Base-by-base conservation (phyloP, 2,113 vertebrate species). In the Camelus bactrianus region DNA sequence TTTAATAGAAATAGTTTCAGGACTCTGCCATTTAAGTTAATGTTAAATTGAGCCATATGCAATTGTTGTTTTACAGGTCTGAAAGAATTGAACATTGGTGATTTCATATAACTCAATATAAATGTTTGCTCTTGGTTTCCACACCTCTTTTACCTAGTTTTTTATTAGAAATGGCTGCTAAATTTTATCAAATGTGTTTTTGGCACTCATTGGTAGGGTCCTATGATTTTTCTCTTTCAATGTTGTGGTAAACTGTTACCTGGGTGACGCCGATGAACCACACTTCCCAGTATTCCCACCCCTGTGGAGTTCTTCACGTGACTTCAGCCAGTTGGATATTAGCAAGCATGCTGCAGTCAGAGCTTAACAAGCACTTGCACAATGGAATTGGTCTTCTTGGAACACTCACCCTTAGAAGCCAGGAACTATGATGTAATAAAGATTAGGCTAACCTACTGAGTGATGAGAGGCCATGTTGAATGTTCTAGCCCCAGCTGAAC, bases 81-180 rank as follows among this genome's bases (percentile, higher is more conserved):
- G 64, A 60, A 80, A 77, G 26, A 89, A 15, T 12, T 76, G 15
- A 62, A 80, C 17, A 30, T 32, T 83, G 30, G 6, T 48, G 2
- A 48, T 54, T 90, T 72, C 48, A 56, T 56, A 16, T 82, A 24
- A 83, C 38, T 82, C 38, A 26, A 7, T 35, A 19, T 17, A 30
- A 85, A 64, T 65, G 30, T 32, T 94, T 89, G 20, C 28, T 91
- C 26, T 84, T 89, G 38, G 22, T 70, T 95, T 85, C 46, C 65
- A 93, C 2, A 50, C 8, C 17, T 85, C 79, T 81, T 94, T 93
- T 54, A 54, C 5, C 6, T 79, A 28, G 38, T 6, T 85, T 89
- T 92, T 67, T 42, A 46, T 50, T 80, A 50, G 30, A 73, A 96
- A 84, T 69, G 8, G 14, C 19, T 72, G 20, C n/a, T 72, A 35